phyloP scores from a whole-genome alignment of 1,140 invertebrate species.

The Drosophila sp. region DNA sequence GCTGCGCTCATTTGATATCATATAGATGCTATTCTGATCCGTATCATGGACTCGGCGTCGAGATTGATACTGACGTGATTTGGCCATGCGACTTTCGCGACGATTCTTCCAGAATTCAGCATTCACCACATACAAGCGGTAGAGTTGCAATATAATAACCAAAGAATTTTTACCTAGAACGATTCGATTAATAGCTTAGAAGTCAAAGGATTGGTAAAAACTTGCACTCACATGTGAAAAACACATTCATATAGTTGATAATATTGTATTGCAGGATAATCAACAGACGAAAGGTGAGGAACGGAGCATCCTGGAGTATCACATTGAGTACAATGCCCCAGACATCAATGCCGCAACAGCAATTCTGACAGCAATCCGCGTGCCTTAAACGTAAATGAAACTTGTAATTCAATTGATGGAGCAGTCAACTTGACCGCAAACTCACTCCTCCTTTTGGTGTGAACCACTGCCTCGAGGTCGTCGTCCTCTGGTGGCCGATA shows the following conservation, averaged over 20 bases:
- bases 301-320: constrained; percentile 92
- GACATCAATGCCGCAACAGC: constrained; percentile 92
- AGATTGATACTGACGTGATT: constrained; percentile 83
- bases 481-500: constrained; percentile 93
- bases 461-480: constrained; percentile 77
- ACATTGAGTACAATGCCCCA: constrained; percentile 92
- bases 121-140: constrained; percentile 92
- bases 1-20: constrained; percentile 84
- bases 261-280: constrained; percentile 94
- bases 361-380: constrained; percentile 83
- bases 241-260: constrained; percentile 96
- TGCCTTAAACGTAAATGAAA: constrained; percentile 41
- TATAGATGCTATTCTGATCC: constrained; percentile 84
- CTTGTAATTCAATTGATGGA: background rate
- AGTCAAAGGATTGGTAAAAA: background rate
- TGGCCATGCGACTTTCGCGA: constrained; percentile 77
- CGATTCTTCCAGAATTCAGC: constrained; percentile 85
- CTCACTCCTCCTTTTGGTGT: constrained; percentile 70
- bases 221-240: constrained; percentile 91
- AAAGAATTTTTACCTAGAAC: constrained; percentile 91
- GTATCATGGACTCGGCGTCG: constrained; percentile 79
- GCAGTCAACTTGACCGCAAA: background rate
- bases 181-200: constrained; percentile 68
- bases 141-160: constrained; percentile 93
- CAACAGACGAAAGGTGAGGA: constrained; percentile 91